phyloP scores from a whole-genome alignment of 2,113 vertebrate genomes.

The Periophthalmodon schlosseri region DNA sequence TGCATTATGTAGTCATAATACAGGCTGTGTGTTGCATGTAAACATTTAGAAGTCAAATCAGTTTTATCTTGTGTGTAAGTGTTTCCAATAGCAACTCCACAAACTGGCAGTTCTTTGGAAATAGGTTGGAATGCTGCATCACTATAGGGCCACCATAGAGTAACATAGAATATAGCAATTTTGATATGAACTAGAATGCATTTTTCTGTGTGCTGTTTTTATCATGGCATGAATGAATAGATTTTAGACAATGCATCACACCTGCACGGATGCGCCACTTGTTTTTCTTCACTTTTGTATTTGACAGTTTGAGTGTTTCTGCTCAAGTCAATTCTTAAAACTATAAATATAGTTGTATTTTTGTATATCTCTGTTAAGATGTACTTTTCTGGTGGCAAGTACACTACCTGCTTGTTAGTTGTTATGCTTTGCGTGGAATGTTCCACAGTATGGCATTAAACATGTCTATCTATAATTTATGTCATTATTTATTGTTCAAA shows the following conservation, averaged over 20 bases:
- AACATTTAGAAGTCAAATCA: background rate
- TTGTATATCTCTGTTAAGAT: background rate
- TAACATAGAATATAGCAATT: background rate
- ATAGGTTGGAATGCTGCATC: background rate
- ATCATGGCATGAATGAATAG: conserved; percentile 25
- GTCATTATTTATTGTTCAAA: background rate
- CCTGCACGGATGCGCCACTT: conserved; percentile 52
- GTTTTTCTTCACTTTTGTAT: background rate
- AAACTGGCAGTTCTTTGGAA: conserved; percentile 3
- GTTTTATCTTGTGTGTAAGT: background rate
- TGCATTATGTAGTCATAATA: conserved; percentile 34
- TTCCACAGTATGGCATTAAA: background rate
- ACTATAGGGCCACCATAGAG: background rate
- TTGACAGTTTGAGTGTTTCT: background rate
- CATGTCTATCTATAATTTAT: background rate
- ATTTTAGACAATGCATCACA: conserved; percentile 13
- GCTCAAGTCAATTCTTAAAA: background rate
- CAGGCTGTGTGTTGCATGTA: conserved; percentile 50
- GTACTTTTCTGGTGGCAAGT: background rate
- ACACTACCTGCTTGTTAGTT: background rate
- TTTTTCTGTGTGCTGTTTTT: conserved; percentile 19
- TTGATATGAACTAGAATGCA: background rate
- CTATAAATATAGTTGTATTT: background rate
- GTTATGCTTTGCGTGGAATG: background rate
- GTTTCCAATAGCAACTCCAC: background rate